Evolutionary conservation across 30 jellyfish, hydroid and myxozoan species (phyloP).

Genomic region (Chrysaora quinquecirrha): DNA sequence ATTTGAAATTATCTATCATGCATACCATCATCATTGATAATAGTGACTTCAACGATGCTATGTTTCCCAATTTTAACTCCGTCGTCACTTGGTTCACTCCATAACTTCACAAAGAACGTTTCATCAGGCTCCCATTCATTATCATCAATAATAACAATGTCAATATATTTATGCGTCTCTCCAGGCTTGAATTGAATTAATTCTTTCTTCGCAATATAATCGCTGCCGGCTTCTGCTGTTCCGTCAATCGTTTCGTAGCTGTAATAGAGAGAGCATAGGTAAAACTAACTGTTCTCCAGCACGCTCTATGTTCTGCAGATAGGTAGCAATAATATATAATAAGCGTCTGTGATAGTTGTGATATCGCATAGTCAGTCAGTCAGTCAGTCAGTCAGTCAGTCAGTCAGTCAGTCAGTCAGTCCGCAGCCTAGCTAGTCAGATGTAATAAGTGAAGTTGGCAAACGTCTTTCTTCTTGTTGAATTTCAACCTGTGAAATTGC

Average conservation of each 20-base stretch:
- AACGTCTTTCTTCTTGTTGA: no score
- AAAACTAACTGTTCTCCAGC: no score
- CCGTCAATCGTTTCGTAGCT: constrained; percentile 98
- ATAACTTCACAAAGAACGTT: constrained; percentile 87
- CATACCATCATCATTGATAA: constrained; percentile 96
- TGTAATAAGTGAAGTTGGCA: no score
- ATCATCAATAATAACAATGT: constrained; percentile 88
- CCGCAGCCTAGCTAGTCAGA: no score
- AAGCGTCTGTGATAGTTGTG: no score
- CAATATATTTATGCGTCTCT: constrained; percentile 87
- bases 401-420: no score
- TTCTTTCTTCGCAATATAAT: constrained; percentile 92
- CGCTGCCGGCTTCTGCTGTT: constrained; percentile 97
- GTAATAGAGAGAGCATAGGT: not conserved
- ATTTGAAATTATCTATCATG: no score
- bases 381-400: no score
- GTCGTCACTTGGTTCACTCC: constrained; percentile 73
- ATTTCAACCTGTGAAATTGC: no score
- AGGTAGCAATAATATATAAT: no score
- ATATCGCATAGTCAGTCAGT: no score
- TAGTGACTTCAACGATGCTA: constrained; percentile 93
- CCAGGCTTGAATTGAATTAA: constrained; percentile 67
- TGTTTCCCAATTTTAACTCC: constrained; percentile 86
- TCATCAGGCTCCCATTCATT: constrained; percentile 99
- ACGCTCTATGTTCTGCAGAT: no score